Evolutionary conservation across 2,113 vertebrate species (phyloP).

Genomic region (Fukomys damarensis): DNA sequence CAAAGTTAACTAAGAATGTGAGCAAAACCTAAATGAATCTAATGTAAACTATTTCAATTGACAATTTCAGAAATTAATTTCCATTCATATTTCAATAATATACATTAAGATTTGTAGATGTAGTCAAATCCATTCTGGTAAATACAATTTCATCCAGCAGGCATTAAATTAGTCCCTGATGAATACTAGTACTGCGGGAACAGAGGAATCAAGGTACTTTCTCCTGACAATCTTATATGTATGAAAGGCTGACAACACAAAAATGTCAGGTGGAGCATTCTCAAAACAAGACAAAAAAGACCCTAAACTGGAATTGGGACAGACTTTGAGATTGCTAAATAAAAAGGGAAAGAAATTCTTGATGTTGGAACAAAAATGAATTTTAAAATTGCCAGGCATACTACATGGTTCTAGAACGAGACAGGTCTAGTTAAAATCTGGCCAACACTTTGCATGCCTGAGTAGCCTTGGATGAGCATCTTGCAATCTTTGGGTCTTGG

Average conservation of each 20-base stretch:
- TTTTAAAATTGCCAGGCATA: neutral
- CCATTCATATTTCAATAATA: neutral
- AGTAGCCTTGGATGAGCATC: neutral
- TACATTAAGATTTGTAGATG: neutral
- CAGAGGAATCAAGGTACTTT: neutral
- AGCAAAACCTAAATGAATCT: neutral
- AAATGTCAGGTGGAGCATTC: neutral
- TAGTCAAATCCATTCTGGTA: neutral
- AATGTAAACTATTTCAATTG: slow-evolving; percentile 4
- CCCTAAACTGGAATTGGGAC: neutral
- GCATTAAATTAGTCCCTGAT: neutral
- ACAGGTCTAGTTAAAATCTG: neutral
- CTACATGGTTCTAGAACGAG: neutral
- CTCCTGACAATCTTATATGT: neutral
- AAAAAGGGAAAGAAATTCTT: neutral
- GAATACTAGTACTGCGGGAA: neutral
- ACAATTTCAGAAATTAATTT: slow-evolving; percentile 14
- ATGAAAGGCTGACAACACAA: neutral
- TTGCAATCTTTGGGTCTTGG: no score
- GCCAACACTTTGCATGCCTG: neutral
- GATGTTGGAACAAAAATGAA: neutral
- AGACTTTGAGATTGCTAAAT: neutral
- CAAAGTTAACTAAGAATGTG: slow-evolving; percentile 7
- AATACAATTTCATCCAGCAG: neutral
- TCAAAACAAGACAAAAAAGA: neutral